phyloP scores from a whole-genome alignment of 2,113 vertebrate species.

The Oceanites oceanicus region DNA sequence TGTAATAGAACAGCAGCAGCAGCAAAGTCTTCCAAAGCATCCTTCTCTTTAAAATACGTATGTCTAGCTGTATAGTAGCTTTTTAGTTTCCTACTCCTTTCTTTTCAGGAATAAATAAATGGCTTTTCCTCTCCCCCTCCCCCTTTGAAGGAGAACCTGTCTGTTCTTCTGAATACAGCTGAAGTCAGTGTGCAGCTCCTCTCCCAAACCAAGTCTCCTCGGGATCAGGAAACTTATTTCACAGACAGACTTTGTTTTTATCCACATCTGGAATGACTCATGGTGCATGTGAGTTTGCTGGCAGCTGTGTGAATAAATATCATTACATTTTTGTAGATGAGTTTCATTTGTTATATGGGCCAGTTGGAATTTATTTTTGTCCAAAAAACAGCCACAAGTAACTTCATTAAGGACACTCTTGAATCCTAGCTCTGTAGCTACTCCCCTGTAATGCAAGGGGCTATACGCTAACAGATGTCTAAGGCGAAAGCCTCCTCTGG shows the following conservation, averaged over 20 bases:
- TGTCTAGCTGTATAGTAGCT: background rate
- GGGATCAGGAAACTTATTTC: slow-evolving; percentile 72
- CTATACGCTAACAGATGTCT: background rate
- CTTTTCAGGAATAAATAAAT: slow-evolving; percentile 14
- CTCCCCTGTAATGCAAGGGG: background rate
- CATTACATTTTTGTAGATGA: slow-evolving; percentile 74
- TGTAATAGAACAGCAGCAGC: slow-evolving; percentile 71
- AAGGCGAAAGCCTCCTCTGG: background rate
- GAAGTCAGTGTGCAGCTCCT: slow-evolving; percentile 43
- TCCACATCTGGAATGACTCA: slow-evolving; percentile 85
- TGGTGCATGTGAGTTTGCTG: slow-evolving; percentile 80
- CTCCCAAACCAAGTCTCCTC: slow-evolving; percentile 66
- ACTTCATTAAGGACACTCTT: slow-evolving; percentile 45
- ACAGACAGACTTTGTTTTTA: slow-evolving; percentile 80
- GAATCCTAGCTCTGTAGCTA: background rate
- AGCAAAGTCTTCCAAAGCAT: slow-evolving; percentile 73
- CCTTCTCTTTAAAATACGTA: background rate
- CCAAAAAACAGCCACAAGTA: slow-evolving; percentile 68
- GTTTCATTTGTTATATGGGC: slow-evolving; percentile 74
- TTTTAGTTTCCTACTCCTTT: background rate
- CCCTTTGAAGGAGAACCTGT: slow-evolving; percentile 26
- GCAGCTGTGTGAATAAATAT: slow-evolving; percentile 78
- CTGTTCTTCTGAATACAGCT: slow-evolving; percentile 30
- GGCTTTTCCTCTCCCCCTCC: background rate
- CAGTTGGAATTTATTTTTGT: slow-evolving; percentile 75